A percentile compares a stretch with the other conserved stretches of the same genome.
Evolutionary conservation across 2,113 vertebrate species (phyloP).

Genomic region (Cnemophilus loriae): DNA sequence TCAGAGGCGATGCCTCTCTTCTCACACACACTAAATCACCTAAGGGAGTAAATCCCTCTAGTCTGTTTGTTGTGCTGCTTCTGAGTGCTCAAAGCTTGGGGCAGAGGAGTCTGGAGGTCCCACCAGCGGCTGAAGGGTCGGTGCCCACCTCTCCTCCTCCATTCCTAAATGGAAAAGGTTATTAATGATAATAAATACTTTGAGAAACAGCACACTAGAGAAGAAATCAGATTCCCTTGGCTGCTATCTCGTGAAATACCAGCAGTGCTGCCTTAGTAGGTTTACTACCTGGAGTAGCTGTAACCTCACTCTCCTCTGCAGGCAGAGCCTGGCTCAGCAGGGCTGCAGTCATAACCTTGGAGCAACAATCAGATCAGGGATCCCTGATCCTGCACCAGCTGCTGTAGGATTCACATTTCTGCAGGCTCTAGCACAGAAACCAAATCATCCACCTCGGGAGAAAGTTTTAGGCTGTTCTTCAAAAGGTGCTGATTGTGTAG

Average conservation of each 20-base stretch:
- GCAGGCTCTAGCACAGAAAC: background rate
- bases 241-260: background rate
- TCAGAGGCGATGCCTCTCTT: background rate
- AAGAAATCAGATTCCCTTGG: background rate
- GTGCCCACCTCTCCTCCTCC: background rate
- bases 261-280: background rate
- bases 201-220: background rate
- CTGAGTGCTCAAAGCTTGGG: no score
- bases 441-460: background rate
- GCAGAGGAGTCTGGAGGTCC: background rate
- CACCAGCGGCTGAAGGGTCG: rapidly evolving
- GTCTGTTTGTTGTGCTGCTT: background rate
- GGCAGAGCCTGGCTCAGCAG: background rate
- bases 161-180: background rate
- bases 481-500: background rate
- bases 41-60: background rate
- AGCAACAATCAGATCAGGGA: background rate
- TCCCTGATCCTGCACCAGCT: background rate
- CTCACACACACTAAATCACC: background rate
- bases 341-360: rapidly evolving
- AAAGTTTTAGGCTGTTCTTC: background rate
- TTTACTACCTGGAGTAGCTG: background rate
- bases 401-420: rapidly evolving
- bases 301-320: background rate
- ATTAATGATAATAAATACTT: background rate